Base-by-base conservation (phyloP, 2,888 invertebrate genomes). In the Pseudococcus longispinus region DNA sequence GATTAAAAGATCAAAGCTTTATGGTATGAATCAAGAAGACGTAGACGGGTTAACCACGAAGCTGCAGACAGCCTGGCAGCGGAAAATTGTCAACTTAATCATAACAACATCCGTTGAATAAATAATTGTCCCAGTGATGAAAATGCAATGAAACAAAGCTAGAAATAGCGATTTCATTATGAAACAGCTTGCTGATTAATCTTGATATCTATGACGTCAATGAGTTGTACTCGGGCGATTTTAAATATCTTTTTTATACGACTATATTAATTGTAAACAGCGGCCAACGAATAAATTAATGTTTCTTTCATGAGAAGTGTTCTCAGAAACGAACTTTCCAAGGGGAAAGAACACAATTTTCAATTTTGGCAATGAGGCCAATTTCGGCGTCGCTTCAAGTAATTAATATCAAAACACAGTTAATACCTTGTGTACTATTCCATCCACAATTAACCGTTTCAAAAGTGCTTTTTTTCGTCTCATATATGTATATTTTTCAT, bases 211-310 rank as follows among this genome's bases (percentile, higher is more conserved):
- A 65, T 84, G 84, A 84, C 84, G 84, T 84, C 84, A 84, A 84
- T 84, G 84, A 84, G 84, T 84, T n/a, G 42, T 84, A 84, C 77
- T 84, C 32, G 51, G 84, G 20, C 70, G 84, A 84, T 84, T 84
- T 84, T 84, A 84, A 60, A 84, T 84, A 84, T 84, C 84, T 51
- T 84, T 84, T 84, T 84, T 65, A 84, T 65, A 84, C 60, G 84
- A 84, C 84, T 84, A 65, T 84, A 84, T 84, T 84, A 84, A 84
- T 84, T 84, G 84, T 84, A 84, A 84, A 84, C 84, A 84, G 26
- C 84, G 42, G 84, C 65, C 84, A 65, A 84, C 84, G 84, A 84
- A 65, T 84, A 84, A 84, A 84, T 84, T 84, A 84, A 84, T 84
- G 84, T 84, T 84, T 65, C 65, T 84, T 23, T 84, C 65, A 20